These are phyloP conservation scores for Tragelaphus scriptus DNA, from an alignment of 2,113 vertebrate genomes.

Conservation along the genomic window DNA sequence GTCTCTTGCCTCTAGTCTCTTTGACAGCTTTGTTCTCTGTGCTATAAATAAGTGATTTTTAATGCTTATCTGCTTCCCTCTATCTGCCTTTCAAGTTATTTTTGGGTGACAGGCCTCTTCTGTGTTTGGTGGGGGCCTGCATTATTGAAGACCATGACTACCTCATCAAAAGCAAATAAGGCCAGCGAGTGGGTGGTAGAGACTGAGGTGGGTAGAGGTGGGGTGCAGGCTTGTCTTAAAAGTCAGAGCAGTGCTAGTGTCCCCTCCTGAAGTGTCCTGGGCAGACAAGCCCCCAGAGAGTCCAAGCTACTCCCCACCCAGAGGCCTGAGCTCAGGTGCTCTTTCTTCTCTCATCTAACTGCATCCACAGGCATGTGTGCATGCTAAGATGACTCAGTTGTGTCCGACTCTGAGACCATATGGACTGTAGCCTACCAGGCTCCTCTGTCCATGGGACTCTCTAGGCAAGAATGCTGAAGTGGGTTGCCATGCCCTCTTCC, in stretches of 20 bases:
- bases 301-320: neutral
- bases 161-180: slow-evolving; percentile 62
- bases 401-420: neutral
- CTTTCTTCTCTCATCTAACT: neutral
- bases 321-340: neutral
- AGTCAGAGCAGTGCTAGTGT: neutral
- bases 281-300: neutral
- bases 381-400: neutral
- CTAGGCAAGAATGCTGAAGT: neutral
- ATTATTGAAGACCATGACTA: slow-evolving; percentile 60
- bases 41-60: slow-evolving; percentile 70
- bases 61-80: slow-evolving; percentile 65
- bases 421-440: neutral
- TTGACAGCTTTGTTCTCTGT: slow-evolving; percentile 27
- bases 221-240: neutral
- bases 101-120: slow-evolving; percentile 67
- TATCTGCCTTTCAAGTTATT: slow-evolving; percentile 72
- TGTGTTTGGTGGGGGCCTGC: slow-evolving; percentile 64
- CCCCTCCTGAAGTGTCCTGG: neutral
- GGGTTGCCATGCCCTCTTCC: neutral
- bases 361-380: neutral
- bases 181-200: neutral
- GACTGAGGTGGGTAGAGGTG: neutral
- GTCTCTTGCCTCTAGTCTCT: slow-evolving; percentile 46
- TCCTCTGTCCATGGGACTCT: neutral